Percentiles rank a stretch among this genome's conserved stretches.
These are phyloP conservation scores for Ochotona curzoniae DNA, from an alignment of 2,113 vertebrate genomes.

Conservation along the genomic window DNA sequence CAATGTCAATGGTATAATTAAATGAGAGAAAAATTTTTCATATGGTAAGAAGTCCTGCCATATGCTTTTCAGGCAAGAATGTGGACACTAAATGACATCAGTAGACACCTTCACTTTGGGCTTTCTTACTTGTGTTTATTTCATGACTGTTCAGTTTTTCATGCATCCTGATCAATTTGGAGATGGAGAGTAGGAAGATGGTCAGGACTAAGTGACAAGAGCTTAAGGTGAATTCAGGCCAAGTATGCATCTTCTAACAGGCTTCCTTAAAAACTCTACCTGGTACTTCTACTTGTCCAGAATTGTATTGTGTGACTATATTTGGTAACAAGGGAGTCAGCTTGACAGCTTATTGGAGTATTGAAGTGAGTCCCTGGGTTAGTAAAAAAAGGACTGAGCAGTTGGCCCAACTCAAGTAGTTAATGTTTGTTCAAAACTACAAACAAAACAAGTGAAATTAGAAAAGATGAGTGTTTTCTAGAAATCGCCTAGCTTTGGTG, in stretches of 20 bases:
- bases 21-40: not conserved
- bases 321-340: not conserved
- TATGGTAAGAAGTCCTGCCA: not conserved
- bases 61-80: not conserved
- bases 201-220: not conserved
- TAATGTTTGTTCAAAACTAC: conserved; percentile 49
- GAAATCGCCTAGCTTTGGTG: not conserved
- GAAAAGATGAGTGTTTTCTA: conserved; percentile 6
- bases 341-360: not conserved
- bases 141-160: not conserved
- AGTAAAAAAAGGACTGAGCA: not conserved
- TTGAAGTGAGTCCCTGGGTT: not conserved
- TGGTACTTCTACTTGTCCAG: not conserved
- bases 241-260: not conserved
- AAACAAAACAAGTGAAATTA: conserved; percentile 36
- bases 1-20: not conserved
- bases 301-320: not conserved
- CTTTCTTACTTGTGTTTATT: conserved; percentile 10
- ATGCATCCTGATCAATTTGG: not conserved
- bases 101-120: not conserved
- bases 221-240: not conserved
- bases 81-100: not conserved
- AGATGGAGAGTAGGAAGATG: not conserved
- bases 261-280: not conserved
- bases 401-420: not conserved